Evolutionary conservation across 2,888 invertebrate species (phyloP).

Genomic region (Meliscaeva auricollis): DNA sequence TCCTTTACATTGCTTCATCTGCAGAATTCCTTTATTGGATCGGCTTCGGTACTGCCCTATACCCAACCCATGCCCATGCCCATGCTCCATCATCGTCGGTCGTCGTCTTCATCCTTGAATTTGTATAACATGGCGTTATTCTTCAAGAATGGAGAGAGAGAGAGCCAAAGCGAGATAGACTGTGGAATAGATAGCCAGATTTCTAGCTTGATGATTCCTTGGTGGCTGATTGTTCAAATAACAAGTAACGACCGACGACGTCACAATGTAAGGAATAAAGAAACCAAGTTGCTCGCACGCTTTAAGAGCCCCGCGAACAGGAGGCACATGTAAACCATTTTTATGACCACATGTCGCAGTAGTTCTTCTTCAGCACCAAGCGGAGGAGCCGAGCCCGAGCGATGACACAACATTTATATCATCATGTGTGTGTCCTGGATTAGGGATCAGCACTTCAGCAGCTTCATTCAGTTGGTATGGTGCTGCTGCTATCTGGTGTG

Average conservation of each 20-base stretch:
- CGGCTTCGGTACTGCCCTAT: not conserved
- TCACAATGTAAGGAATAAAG: too few species aligned
- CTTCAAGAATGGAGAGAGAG: not conserved
- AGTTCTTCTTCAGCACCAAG: constrained; percentile 44
- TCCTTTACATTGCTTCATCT: constrained; percentile 31
- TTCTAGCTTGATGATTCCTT: constrained; percentile 62
- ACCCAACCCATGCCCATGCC: not conserved
- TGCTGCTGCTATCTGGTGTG: constrained; percentile 15
- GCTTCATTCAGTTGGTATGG: constrained; percentile 22
- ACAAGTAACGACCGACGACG: constrained; percentile 5
- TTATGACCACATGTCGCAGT: constrained; percentile 60
- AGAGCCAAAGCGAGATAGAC: not conserved
- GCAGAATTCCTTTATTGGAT: constrained; percentile 22
- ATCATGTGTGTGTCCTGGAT: constrained; percentile 33
- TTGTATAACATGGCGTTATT: constrained; percentile 35
- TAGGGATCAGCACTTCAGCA: constrained; percentile 43
- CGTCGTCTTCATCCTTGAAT: constrained; percentile 24
- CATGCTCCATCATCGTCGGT: constrained; percentile 29
- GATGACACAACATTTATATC: constrained; percentile 27
- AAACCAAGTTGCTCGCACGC: constrained; percentile 48
- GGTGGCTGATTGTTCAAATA: constrained; percentile 61
- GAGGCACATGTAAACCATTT: constrained; percentile 68
- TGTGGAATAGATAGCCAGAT: too few species aligned
- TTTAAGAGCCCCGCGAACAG: constrained; percentile 54
- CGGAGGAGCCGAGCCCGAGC: not conserved